phyloP scores from a whole-genome alignment of 2,888 invertebrate species.

The Oscheius sp. region DNA sequence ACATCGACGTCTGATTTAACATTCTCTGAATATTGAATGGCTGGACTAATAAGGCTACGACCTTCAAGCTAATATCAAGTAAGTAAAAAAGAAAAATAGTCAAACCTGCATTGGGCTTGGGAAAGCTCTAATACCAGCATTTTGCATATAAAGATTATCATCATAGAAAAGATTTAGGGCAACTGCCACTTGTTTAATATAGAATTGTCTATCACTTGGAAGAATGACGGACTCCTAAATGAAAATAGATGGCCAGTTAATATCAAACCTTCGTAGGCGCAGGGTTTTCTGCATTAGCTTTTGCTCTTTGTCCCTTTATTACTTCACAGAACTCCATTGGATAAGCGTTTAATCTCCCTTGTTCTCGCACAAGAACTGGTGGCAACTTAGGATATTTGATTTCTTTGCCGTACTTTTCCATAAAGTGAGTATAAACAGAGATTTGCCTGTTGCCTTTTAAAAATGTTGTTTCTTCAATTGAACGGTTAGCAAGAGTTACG shows the following conservation, averaged over 20 bases:
- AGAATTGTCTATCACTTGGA: conserved; percentile 35
- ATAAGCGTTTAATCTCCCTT: conserved; percentile 41
- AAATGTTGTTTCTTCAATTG: not conserved
- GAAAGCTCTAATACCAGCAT: conserved; percentile 34
- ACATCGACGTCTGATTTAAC: not conserved
- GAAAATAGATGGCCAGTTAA: too few relatives aligned
- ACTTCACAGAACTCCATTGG: conserved; percentile 51
- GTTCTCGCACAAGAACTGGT: conserved; percentile 20
- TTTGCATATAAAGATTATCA: conserved; percentile 30
- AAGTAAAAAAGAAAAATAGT: not conserved
- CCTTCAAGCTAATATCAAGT: conserved; percentile 26
- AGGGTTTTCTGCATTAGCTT: too few relatives aligned
- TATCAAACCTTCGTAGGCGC: too few relatives aligned
- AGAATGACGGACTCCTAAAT: conserved; percentile 47
- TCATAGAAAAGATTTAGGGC: conserved; percentile 35
- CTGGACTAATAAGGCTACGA: conserved; percentile 37
- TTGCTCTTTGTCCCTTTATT: conserved; percentile 48
- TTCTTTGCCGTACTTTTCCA: conserved; percentile 29
- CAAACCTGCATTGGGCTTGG: conserved; percentile 25
- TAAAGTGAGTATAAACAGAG: conserved; percentile 39
- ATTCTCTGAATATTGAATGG: not conserved
- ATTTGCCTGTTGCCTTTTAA: not conserved
- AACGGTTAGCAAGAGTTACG: not conserved
- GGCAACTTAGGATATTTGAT: conserved; percentile 28
- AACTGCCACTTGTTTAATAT: conserved; percentile 32